Percentiles rank a stretch among this genome's conserved stretches.
These are phyloP conservation scores for Erpobdella octoculata DNA, from an alignment of 2,888 invertebrate species.

Conservation along the genomic window DNA sequence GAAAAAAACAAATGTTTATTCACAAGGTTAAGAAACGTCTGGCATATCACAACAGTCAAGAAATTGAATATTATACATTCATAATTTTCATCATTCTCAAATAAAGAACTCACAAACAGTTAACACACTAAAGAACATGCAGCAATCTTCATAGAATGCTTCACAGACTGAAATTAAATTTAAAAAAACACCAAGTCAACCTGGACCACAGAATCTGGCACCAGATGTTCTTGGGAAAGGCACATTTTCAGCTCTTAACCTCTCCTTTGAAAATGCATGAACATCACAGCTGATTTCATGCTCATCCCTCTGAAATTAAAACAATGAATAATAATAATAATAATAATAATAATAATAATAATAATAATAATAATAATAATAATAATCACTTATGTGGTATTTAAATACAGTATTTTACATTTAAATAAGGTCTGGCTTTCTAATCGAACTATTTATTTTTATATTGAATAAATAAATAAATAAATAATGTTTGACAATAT, in stretches of 20 bases:
- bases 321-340: neutral
- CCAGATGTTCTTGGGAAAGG: slow-evolving; percentile 90
- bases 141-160: neutral
- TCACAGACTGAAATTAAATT: neutral
- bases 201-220: slow-evolving; percentile 75
- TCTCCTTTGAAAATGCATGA: slow-evolving; percentile 17
- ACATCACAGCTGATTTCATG: neutral
- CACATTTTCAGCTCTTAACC: slow-evolving; percentile 61
- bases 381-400: no score
- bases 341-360: neutral
- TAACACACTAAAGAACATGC: neutral
- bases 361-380: neutral
- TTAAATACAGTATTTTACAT: no score
- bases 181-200: neutral
- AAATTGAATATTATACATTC: neutral
- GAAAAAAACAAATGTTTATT: no score
- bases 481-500: no score
- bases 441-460: no score
- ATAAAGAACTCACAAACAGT: neutral
- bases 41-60: no score
- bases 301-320: neutral
- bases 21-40: no score
- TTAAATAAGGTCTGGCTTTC: no score
- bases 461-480: no score
- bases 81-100: neutral